Percentiles rank a stretch among this genome's conserved stretches.
phyloP scores from a whole-genome alignment of 2,797 vertebrate species.

The Ceyx erithaca region DNA sequence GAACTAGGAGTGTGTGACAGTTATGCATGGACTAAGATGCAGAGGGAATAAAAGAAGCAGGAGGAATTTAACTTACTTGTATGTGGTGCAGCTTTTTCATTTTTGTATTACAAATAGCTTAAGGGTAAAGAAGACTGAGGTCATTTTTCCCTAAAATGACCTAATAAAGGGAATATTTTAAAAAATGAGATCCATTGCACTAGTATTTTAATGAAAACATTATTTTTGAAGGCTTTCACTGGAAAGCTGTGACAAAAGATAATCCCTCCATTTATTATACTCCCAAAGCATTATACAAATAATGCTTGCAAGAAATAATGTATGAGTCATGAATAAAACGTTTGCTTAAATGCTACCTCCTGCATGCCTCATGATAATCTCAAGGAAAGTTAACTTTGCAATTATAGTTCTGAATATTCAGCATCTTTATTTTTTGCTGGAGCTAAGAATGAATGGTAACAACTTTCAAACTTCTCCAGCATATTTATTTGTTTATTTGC shows the following conservation, averaged over 20 bases:
- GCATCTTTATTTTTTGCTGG: background rate
- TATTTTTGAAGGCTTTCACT: background rate
- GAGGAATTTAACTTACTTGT: background rate
- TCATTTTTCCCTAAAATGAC: background rate
- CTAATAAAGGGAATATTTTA: background rate
- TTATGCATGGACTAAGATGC: background rate
- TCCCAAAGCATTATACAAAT: background rate
- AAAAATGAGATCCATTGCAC: background rate
- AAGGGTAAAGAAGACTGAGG: background rate
- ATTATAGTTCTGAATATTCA: background rate
- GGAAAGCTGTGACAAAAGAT: conserved; percentile 18
- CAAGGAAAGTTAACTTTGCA: background rate
- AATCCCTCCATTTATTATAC: background rate
- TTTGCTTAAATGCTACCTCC: background rate
- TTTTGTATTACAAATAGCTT: background rate
- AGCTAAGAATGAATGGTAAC: background rate
- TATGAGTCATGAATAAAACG: background rate
- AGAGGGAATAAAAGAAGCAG: background rate
- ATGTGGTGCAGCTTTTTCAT: background rate
- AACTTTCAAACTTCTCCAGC: background rate
- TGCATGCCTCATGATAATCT: background rate
- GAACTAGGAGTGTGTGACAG: background rate
- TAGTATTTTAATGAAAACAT: background rate
- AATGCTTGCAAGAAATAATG: background rate
- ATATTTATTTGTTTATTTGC: background rate